phyloP scores from a whole-genome alignment of 2,113 vertebrate genomes.

The Istiophorus platypterus region DNA sequence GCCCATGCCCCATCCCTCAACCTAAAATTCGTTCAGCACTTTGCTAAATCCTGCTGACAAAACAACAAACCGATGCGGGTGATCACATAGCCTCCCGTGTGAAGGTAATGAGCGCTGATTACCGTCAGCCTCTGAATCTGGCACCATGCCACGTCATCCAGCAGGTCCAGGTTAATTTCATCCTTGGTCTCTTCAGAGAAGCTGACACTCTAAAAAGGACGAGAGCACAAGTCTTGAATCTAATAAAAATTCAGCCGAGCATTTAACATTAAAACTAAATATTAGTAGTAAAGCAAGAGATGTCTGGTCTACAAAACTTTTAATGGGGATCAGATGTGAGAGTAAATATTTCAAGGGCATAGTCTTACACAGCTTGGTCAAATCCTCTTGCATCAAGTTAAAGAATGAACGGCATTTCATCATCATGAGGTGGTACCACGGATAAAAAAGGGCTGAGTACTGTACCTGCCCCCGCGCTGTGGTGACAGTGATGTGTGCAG shows the following conservation, averaged over 20 bases:
- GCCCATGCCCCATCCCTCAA: too few relatives aligned
- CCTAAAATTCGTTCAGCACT: too few relatives aligned
- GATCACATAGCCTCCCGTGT: too few relatives aligned
- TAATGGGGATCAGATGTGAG: too few relatives aligned
- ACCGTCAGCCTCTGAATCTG: conserved; percentile 73
- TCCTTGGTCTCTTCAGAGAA: conserved; percentile 76
- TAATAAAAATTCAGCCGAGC: not conserved
- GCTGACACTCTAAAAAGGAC: conserved; percentile 42
- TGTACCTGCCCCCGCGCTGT: conserved; percentile 74
- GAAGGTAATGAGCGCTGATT: not conserved
- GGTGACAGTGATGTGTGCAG: conserved; percentile 73
- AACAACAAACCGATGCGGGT: too few relatives aligned
- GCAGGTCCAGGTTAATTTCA: conserved; percentile 65
- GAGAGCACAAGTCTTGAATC: too few relatives aligned
- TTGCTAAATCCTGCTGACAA: too few relatives aligned
- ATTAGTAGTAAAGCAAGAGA: not conserved
- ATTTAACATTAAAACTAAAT: not conserved
- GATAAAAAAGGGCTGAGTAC: not conserved
- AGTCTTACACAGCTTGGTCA: too few relatives aligned
- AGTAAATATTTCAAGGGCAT: too few relatives aligned
- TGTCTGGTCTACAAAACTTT: not conserved
- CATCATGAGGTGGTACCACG: not conserved
- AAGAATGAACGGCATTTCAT: not conserved
- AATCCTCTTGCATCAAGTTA: too few relatives aligned
- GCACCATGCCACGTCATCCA: conserved; percentile 73